Evolutionary conservation across 2,888 invertebrate species (phyloP).

Genomic region (Saturnia japonica): DNA sequence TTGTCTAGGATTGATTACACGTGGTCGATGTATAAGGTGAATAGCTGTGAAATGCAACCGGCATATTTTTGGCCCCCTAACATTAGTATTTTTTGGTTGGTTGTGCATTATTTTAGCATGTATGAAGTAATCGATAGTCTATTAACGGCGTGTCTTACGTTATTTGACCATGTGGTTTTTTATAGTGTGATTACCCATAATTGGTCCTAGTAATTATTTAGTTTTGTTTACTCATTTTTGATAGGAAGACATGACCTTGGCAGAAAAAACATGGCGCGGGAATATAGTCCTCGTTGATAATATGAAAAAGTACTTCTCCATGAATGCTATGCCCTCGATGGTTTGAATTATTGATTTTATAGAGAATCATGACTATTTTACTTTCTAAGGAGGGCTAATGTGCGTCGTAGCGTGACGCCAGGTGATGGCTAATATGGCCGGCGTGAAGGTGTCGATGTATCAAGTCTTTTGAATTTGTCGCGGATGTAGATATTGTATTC

Average conservation of each 20-base stretch:
- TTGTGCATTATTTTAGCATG: conserved; percentile 49
- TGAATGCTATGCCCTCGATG: conserved; percentile 31
- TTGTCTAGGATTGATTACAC: conserved; percentile 44
- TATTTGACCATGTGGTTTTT: conserved; percentile 30
- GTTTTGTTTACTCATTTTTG: conserved; percentile 78
- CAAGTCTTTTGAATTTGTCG: conserved; percentile 55
- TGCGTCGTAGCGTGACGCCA: conserved; percentile 76
- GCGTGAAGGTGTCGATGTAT: conserved; percentile 68
- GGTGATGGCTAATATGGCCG: conserved; percentile 75
- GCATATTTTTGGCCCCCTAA: conserved; percentile 74
- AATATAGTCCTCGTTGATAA: conserved; percentile 63
- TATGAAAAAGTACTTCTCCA: conserved; percentile 40
- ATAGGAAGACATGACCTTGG: conserved; percentile 78
- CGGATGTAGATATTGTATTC: conserved; percentile 51
- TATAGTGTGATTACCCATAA: conserved; percentile 17
- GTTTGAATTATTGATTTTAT: conserved; percentile 59
- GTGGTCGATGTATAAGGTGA: conserved; percentile 39
- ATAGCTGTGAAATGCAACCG: conserved; percentile 50
- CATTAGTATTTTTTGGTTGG: conserved; percentile 34
- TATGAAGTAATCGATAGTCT: conserved; percentile 72
- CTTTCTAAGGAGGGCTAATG: conserved; percentile 61
- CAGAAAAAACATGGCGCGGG: conserved; percentile 78
- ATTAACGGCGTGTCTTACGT: conserved; percentile 46
- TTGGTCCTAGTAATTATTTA: conserved; percentile 40
- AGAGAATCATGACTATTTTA: conserved; percentile 62